Evolutionary conservation across 1,140 invertebrate genomes (phyloP).

Genomic region (Lysiphlebus fabarum): DNA sequence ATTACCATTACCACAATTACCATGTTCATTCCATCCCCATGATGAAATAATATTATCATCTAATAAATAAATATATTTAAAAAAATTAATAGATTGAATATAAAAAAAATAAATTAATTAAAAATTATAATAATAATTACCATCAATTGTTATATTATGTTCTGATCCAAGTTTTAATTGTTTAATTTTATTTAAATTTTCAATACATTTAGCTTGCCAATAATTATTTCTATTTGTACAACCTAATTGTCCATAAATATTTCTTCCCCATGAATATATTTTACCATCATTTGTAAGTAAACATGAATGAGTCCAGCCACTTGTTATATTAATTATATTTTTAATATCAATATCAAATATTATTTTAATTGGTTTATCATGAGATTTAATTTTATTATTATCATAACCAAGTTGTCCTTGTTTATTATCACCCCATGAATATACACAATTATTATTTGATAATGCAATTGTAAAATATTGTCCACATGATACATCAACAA

Average conservation of each 20-base stretch:
- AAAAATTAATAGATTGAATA: slow-evolving; percentile 18
- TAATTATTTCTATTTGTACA: slow-evolving; percentile 26
- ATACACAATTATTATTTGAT: slow-evolving; percentile 57
- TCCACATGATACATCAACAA: slow-evolving; percentile 65
- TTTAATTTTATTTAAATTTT: slow-evolving; percentile 46
- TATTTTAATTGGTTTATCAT: neutral
- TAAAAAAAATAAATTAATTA: slow-evolving; percentile 5
- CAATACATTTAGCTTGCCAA: slow-evolving; percentile 36
- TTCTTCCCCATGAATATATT: slow-evolving; percentile 73
- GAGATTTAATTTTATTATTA: neutral
- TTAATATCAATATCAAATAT: slow-evolving; percentile 53
- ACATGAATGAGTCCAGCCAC: slow-evolving; percentile 74
- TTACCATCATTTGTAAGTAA: slow-evolving; percentile 60
- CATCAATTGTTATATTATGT: slow-evolving; percentile 62
- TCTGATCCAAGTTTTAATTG: slow-evolving; percentile 72
- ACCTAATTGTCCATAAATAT: slow-evolving; percentile 75
- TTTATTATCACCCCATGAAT: slow-evolving; percentile 74
- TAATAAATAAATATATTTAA: slow-evolving; percentile 33
- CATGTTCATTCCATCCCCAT: slow-evolving; percentile 93
- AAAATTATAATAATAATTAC: slow-evolving; percentile 2
- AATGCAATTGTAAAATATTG: slow-evolving; percentile 70
- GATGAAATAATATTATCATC: slow-evolving; percentile 62
- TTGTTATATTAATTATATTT: slow-evolving; percentile 50
- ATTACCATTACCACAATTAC: slow-evolving; percentile 74
- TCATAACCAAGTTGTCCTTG: slow-evolving; percentile 58